A percentile compares a stretch with the other conserved stretches of the same genome.
Conservation (phyloP, 2,888 invertebrate genomes). For the Andrena bicolor region DNA sequence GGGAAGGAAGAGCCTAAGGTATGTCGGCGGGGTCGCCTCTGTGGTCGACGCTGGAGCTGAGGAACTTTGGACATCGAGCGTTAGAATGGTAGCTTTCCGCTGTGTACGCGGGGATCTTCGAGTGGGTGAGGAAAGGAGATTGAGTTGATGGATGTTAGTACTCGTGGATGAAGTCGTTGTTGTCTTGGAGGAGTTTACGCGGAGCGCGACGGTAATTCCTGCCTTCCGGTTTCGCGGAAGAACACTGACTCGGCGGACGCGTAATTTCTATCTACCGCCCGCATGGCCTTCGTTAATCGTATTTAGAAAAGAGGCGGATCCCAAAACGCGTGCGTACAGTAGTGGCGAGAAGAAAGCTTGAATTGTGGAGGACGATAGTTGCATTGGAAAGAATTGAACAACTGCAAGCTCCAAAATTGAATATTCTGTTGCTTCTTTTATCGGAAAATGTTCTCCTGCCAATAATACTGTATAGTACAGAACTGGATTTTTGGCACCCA, state of each 20-base stretch:
- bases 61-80: neutral
- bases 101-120: neutral
- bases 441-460: too few relatives aligned
- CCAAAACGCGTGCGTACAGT: neutral
- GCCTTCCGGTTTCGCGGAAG: slow-evolving; percentile 15
- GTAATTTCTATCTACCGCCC: slow-evolving; percentile 33
- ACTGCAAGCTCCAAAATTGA: too few relatives aligned
- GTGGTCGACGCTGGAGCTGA: neutral
- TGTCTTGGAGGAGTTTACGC: neutral
- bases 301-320: neutral
- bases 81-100: neutral
- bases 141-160: neutral
- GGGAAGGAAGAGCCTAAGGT: slow-evolving; percentile 38
- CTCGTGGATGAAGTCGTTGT: neutral
- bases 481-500: too few relatives aligned
- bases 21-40: slow-evolving; percentile 23
- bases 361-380: too few relatives aligned
- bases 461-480: too few relatives aligned
- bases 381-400: too few relatives aligned
- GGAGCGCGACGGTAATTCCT: slow-evolving; percentile 11
- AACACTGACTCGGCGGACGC: slow-evolving; percentile 6
- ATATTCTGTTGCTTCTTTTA: too few relatives aligned
- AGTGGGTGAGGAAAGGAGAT: neutral
- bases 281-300: slow-evolving; percentile 35
- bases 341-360: neutral